A percentile compares a stretch with the other conserved stretches of the same genome.
These are phyloP conservation scores for Carabus problematicus DNA, from an alignment of 2,888 invertebrate species.

Conservation along the genomic window DNA sequence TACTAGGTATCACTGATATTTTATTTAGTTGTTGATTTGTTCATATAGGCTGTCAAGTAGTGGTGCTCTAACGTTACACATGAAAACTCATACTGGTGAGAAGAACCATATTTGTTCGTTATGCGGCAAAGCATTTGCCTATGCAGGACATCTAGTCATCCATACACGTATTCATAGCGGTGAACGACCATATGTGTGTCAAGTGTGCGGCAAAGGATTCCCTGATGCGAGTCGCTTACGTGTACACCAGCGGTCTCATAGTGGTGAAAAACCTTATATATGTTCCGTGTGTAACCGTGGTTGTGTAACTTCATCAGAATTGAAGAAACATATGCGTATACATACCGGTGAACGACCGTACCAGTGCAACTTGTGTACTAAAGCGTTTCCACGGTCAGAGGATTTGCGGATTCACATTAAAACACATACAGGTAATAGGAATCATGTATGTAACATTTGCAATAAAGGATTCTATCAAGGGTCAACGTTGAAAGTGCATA, in stretches of 20 bases:
- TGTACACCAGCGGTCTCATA: constrained; percentile 61
- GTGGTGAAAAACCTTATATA: constrained; percentile 59
- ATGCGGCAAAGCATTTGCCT: constrained; percentile 45
- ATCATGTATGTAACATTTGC: constrained; percentile 43
- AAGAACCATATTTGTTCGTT: constrained; percentile 44
- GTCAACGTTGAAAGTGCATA: constrained; percentile 44
- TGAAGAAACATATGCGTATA: constrained; percentile 60
- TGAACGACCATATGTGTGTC: constrained; percentile 57
- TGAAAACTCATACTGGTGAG: constrained; percentile 45
- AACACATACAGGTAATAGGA: constrained; percentile 32
- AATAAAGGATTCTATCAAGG: constrained; percentile 45
- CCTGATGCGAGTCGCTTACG: constrained; percentile 62
- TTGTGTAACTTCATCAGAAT: constrained; percentile 57
- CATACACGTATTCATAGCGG: constrained; percentile 44
- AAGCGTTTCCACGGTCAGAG: constrained; percentile 56
- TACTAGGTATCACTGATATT: neutral
- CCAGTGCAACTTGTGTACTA: constrained; percentile 55
- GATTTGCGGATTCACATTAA: constrained; percentile 42
- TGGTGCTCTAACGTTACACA: constrained; percentile 43
- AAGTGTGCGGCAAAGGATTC: constrained; percentile 61
- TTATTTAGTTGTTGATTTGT: neutral
- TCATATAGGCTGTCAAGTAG: constrained; percentile 42
- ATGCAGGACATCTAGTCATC: constrained; percentile 44
- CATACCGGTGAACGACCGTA: constrained; percentile 62
- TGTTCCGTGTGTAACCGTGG: constrained; percentile 55